These are phyloP conservation scores for Colistium nudipinnis DNA, from an alignment of 2,113 vertebrate genomes.

Conservation along the genomic window DNA sequence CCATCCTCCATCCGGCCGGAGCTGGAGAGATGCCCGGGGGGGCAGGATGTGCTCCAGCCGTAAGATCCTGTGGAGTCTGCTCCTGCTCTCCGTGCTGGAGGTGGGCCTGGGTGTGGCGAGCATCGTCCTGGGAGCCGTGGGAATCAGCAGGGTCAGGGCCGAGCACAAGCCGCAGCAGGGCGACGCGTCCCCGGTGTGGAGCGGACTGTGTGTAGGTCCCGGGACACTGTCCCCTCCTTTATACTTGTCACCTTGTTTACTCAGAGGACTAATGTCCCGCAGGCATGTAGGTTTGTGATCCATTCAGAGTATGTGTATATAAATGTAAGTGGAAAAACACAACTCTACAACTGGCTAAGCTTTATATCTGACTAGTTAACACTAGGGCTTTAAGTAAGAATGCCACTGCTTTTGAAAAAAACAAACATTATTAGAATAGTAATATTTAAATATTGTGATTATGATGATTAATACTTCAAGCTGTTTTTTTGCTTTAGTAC, in stretches of 20 bases:
- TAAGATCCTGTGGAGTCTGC: constrained; percentile 97
- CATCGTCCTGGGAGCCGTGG: constrained; percentile 96
- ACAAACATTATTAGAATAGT: too few species aligned
- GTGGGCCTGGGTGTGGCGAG: constrained; percentile 98
- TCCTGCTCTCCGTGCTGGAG: constrained; percentile 96
- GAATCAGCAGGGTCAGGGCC: constrained; percentile 89
- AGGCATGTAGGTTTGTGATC: background rate
- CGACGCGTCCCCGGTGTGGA: constrained; percentile 99
- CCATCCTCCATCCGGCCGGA: constrained; percentile 78
- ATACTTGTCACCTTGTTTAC: constrained; percentile 15
- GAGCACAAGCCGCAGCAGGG: constrained; percentile 92
- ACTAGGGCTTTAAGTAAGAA: too few species aligned
- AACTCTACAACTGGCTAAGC: too few species aligned
- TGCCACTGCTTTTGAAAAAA: too few species aligned
- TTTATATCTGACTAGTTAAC: too few species aligned
- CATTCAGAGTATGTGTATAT: too few species aligned
- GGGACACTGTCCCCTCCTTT: constrained; percentile 18
- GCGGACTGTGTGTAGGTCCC: constrained; percentile 98
- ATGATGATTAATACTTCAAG: background rate
- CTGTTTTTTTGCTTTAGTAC: constrained; percentile 1
- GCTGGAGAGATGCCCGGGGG: constrained; percentile 89
- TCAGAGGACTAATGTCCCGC: constrained; percentile 11
- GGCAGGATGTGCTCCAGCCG: constrained; percentile 97
- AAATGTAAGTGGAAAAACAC: too few species aligned
- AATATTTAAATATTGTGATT: too few species aligned